phyloP scores from a whole-genome alignment of 2,888 invertebrate species.

The Micropterix aruncella region DNA sequence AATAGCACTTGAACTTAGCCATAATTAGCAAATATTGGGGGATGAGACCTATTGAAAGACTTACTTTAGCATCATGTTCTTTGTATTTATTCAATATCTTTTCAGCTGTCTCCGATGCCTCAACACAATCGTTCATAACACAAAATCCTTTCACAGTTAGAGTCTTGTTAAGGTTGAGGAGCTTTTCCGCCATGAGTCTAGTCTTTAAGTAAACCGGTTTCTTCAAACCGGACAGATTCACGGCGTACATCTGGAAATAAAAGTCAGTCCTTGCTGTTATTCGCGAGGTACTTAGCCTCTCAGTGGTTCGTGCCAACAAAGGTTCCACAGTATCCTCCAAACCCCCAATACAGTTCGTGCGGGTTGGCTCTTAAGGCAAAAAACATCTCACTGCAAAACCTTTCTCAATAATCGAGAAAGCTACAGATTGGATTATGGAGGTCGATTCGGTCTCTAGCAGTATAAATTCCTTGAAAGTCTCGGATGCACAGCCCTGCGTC shows the following conservation, averaged over 20 bases:
- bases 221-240: constrained; percentile 43
- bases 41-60: not conserved
- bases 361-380: no score
- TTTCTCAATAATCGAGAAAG: no score
- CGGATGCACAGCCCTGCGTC: no score
- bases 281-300: no score
- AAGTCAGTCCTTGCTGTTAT: no score
- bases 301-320: no score
- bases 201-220: constrained; percentile 37
- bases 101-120: constrained; percentile 31
- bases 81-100: constrained; percentile 38
- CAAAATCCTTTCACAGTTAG: constrained; percentile 42
- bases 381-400: no score
- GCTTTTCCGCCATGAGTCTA: constrained; percentile 42
- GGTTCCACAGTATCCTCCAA: no score
- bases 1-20: not conserved
- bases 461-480: no score
- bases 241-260: constrained; percentile 35
- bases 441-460: no score
- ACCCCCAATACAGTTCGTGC: no score
- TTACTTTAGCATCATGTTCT: constrained; percentile 27
- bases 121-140: constrained; percentile 36
- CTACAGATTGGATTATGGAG: no score
- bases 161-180: constrained; percentile 40
- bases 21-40: constrained; percentile 2